Percentiles rank a stretch among this genome's conserved stretches.
These are phyloP conservation scores for Micrasema minimum DNA, from an alignment of 1,140 invertebrate genomes.

Conservation along the genomic window DNA sequence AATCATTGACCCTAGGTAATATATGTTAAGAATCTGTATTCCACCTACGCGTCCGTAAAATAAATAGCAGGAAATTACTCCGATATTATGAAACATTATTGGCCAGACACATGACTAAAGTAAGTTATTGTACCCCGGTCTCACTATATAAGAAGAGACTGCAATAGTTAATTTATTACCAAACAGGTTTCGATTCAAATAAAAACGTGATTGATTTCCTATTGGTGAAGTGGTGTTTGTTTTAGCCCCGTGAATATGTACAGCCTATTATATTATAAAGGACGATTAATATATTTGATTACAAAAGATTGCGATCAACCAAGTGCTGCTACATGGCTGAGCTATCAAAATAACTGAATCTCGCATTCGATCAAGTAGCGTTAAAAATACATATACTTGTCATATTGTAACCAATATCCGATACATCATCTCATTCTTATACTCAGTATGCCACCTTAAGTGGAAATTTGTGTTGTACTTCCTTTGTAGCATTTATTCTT, in stretches of 20 bases:
- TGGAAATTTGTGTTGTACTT: no score
- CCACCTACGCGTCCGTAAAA: no score
- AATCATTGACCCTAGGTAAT: no score
- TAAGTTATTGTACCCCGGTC: no score
- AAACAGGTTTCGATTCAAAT: conserved; percentile 18
- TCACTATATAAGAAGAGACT: conserved; percentile 8
- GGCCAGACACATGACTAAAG: no score
- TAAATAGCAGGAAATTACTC: no score
- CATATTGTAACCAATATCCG: conserved; percentile 1
- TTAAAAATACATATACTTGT: conserved; percentile 19
- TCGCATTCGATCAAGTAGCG: conserved; percentile 13
- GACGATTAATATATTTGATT: conserved; percentile 26
- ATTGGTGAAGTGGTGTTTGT: conserved; percentile 8
- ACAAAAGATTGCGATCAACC: conserved; percentile 1
- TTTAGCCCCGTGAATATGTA: conserved; percentile 7
- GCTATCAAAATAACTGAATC: conserved; percentile 28
- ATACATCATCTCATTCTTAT: conserved; percentile 11
- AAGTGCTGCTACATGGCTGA: conserved; percentile 4
- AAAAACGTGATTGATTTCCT: conserved; percentile 4
- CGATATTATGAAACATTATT: no score
- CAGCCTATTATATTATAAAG: neutral
- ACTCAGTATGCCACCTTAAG: neutral
- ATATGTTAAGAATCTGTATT: no score
- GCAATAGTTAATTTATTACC: conserved; percentile 2
- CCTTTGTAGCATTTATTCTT: no score